Conservation (phyloP, 2,888 invertebrate genomes). For the Acleris emargana region DNA sequence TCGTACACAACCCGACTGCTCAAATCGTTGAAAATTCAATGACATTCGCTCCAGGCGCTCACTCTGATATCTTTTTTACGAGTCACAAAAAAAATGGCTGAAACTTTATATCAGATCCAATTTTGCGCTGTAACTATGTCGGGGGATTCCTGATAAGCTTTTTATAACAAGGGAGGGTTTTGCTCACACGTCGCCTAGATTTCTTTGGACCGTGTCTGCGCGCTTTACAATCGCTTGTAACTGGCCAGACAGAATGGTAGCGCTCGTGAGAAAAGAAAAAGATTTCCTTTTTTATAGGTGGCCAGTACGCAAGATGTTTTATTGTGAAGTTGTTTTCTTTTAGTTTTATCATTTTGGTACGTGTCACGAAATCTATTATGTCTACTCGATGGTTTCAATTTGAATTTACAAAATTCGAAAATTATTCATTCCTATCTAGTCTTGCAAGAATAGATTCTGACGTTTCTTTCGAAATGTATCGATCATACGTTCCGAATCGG, state of each 20-base stretch:
- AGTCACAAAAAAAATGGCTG: slow-evolving; percentile 36
- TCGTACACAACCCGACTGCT: slow-evolving; percentile 16
- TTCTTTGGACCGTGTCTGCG: slow-evolving; percentile 21
- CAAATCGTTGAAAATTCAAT: slow-evolving; percentile 35
- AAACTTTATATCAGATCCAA: slow-evolving; percentile 39
- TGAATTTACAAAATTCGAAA: no score
- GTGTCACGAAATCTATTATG: no score
- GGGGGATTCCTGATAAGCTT: slow-evolving; percentile 39
- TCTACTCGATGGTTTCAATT: no score
- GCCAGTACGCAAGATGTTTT: slow-evolving; percentile 3
- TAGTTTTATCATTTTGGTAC: background rate
- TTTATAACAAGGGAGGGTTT: slow-evolving; percentile 37
- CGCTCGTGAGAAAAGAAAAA: slow-evolving; percentile 3
- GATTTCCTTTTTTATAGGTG: slow-evolving; percentile 13
- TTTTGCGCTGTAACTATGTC: slow-evolving; percentile 38
- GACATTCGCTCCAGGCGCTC: slow-evolving; percentile 30
- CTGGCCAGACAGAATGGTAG: slow-evolving; percentile 25
- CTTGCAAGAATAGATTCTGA: no score
- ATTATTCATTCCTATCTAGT: no score
- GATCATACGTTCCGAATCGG: no score
- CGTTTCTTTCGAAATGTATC: no score
- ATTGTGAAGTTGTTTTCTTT: background rate
- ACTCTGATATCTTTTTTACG: slow-evolving; percentile 36
- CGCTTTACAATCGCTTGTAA: slow-evolving; percentile 27
- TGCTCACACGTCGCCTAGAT: slow-evolving; percentile 31